Conservation (phyloP, 2,888 invertebrate species). For the Drosophila meridionalis region DNA sequence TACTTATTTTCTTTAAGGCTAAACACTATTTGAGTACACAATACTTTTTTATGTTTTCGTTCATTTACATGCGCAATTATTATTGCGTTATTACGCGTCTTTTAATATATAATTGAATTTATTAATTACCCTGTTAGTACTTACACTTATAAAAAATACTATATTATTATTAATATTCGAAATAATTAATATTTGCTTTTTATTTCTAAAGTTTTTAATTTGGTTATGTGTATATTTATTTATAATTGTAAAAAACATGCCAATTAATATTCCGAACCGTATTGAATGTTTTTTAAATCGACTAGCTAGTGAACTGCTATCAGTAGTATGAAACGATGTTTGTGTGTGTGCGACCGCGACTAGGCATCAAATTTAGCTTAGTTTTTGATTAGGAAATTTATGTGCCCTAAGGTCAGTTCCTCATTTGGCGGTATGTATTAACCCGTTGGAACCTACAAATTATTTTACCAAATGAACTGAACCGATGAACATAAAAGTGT, state of each 20-base stretch:
- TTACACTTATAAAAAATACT: background rate
- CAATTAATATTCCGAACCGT: slow-evolving; percentile 10
- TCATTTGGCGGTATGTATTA: slow-evolving; percentile 1
- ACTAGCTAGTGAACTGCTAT: slow-evolving; percentile 40
- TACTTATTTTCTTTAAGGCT: no score
- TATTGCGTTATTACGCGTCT: no score
- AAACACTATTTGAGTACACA: no score
- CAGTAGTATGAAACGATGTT: slow-evolving; percentile 18
- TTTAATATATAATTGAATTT: no score
- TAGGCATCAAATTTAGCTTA: slow-evolving; percentile 25
- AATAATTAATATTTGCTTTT: background rate
- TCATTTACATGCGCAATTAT: no score
- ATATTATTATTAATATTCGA: background rate
- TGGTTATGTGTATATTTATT: background rate
- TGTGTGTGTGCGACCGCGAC: background rate
- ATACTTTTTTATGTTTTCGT: no score
- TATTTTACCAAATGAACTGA: background rate
- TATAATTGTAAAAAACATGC: background rate
- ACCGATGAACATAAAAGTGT: background rate
- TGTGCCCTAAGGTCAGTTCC: slow-evolving; percentile 39
- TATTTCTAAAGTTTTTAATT: background rate
- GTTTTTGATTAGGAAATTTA: slow-evolving; percentile 43
- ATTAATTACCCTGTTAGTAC: background rate
- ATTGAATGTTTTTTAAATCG: slow-evolving; percentile 26
- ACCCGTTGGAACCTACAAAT: background rate